Percentiles rank a stretch among this genome's conserved stretches.
phyloP scores from a whole-genome alignment of 1,140 invertebrate genomes.

The Drosophila nasuta region DNA sequence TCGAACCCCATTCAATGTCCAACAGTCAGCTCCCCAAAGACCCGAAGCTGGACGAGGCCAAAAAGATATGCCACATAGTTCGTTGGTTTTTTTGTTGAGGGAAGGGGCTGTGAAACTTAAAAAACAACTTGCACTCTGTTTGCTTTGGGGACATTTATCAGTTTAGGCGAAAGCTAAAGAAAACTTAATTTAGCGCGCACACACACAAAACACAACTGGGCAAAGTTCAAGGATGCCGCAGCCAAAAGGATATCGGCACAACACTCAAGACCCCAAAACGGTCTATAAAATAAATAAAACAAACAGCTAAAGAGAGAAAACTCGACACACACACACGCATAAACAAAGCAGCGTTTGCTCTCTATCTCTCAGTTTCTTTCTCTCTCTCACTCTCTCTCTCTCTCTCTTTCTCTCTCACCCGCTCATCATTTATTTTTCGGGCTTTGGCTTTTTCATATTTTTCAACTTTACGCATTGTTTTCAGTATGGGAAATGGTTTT shows the following conservation, averaged over 20 bases:
- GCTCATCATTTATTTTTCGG: conserved; percentile 15
- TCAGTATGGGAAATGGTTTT: conserved; percentile 39
- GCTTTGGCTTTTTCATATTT: conserved; percentile 65
- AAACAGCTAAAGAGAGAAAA: conserved; percentile 27
- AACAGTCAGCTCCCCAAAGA: conserved; percentile 30
- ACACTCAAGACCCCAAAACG: conserved; percentile 57
- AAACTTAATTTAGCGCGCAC: conserved; percentile 77
- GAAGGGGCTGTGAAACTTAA: conserved; percentile 57
- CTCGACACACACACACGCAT: conserved; percentile 1
- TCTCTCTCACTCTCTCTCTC: neutral
- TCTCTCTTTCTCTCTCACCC: neutral
- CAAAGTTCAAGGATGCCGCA: conserved; percentile 72
- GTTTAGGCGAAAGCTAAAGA: conserved; percentile 56
- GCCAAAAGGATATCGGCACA: conserved; percentile 63
- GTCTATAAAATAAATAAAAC: conserved; percentile 81
- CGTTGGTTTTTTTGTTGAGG: conserved; percentile 11
- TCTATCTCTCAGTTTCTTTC: neutral
- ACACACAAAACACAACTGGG: conserved; percentile 44
- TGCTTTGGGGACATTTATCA: conserved; percentile 81
- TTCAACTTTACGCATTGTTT: conserved; percentile 66
- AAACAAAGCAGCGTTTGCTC: conserved; percentile 17
- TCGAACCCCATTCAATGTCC: conserved; percentile 23
- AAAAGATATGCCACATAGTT: conserved; percentile 72
- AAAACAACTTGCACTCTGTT: conserved; percentile 80
- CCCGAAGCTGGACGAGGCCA: conserved; percentile 27